Base-by-base conservation (phyloP, 2,113 vertebrate species). In the Myrmophylax atrothorax region DNA sequence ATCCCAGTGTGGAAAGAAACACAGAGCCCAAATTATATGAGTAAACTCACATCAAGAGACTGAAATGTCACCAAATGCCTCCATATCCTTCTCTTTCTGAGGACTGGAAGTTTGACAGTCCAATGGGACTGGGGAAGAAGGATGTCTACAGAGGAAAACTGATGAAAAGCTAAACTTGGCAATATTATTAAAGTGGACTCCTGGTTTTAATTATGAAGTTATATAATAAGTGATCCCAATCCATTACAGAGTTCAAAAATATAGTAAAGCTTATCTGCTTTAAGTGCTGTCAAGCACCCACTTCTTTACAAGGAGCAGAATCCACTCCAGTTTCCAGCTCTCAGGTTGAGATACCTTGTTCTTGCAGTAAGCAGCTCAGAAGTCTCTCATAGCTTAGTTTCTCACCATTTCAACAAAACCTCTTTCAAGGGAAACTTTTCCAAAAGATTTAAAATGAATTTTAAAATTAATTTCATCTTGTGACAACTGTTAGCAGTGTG, bases 171-270 rank as follows among this genome's bases (percentile, higher is more conserved):
- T 85, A 44, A 77, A 85, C 60, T 79, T 87, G 84, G 78, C 75
- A 67, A 73, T 80, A 52, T 14, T 62, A 46, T 77, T 93, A 31
- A 86, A 84, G 38, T n/a, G 22, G 50, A 81, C 8, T 12, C 11
- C 75, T 94, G 93, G 44, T 50, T 91, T 95, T 83, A 86, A 84
- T 88, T 93, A 91, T 52, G 15, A 79, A 74, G 23, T 77, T 73
- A 80, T 6, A 46, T 37, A 93, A 77, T 2, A 24, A 84, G 77
- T 22, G 66, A 89, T 28, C 25, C 52, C 25, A 95, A 85, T 66
- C 53, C 55, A 50, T 90, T 85, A 47, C 23, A 73, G 53, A 49
- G 26, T 79, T 87, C 3, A 6, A 85, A 95, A 52, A 80, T 46
- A 66, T 11, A 42, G 33, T 89, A 70, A 69, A 47, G 18, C 4